Evolutionary conservation across 2,888 invertebrate genomes (phyloP), one percentile per base, ranked within the genome.

Genomic region (Pomacea canaliculata): DNA sequence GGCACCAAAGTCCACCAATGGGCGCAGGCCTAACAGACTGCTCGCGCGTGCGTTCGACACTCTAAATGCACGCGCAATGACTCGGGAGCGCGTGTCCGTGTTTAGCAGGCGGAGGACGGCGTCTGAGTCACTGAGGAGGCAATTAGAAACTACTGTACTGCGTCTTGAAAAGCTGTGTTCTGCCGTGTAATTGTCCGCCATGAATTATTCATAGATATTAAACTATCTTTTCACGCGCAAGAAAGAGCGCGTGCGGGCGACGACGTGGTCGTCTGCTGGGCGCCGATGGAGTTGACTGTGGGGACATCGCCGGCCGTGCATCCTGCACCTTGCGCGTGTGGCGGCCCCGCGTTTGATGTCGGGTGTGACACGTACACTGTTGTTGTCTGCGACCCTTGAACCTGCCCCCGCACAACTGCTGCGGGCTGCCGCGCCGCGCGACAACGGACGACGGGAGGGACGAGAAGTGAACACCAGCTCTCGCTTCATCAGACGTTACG

Each of bases 171-270:
- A 74, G 74, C 68, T 62, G 62, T 9, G 69, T 59, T 68, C 13
- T n/a, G 68, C 49, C 74, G 74, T 74, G 74, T 74, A 74, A 74
- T 74, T 74, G 68, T 68, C 18, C 66, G 48, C n/a, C 46, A 69
- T 74, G 74, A 74, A 74, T 74, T 69, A 74, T 74, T 74, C 74
- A 74, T 74, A 60, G 69, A 74, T 69, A 49, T 69, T 62, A 74
- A 74, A 74, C 69, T 27, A 68, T 74, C 74, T 74, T 68, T 74
- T 74, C 73, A 73, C 37, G 67, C 56, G 12, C 23, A 18, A 49
- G 48, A 27, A 74, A 59, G 67, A 69, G 27, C n/a, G 62, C 27
- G 37, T 27, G 74, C 49, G 46, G n/a, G 16, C 18, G 56, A 13
- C 0, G 46, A 19, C 69, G 74, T 49, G 46, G 46, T 46, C 62